Conservation (phyloP, 2,888 invertebrate species). For the Trissolcus japonicus region DNA sequence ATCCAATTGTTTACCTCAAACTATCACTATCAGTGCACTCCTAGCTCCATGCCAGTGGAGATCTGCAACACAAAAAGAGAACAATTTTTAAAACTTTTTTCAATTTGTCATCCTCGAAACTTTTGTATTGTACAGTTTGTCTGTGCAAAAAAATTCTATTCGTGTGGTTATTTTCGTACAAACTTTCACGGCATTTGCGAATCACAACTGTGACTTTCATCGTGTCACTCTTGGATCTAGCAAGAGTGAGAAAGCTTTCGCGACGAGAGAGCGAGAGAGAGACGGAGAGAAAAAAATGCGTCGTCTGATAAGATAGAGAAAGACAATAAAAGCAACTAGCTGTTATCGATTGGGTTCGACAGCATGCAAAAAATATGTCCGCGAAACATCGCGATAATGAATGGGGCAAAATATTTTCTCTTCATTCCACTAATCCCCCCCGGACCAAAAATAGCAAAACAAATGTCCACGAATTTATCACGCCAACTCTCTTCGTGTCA, state of each 20-base stretch:
- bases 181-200: slow-evolving; percentile 9
- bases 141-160: slow-evolving; percentile 3
- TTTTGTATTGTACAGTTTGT: background rate
- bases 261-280: background rate
- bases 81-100: background rate
- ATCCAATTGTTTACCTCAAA: slow-evolving; percentile 66
- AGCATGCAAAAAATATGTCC: slow-evolving; percentile 8
- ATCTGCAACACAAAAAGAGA: slow-evolving; percentile 68
- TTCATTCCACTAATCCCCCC: background rate
- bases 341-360: slow-evolving; percentile 32
- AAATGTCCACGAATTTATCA: slow-evolving; percentile 41
- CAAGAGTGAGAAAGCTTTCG: background rate
- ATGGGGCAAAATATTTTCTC: background rate
- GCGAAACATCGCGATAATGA: background rate
- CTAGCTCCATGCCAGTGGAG: slow-evolving; percentile 77
- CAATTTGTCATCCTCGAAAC: background rate
- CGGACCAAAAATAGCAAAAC: slow-evolving; percentile 22
- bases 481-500: slow-evolving; percentile 12
- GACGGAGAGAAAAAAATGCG: slow-evolving; percentile 4
- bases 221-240: slow-evolving; percentile 13
- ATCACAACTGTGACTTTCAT: slow-evolving; percentile 19
- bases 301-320: slow-evolving; percentile 28
- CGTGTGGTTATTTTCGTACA: slow-evolving; percentile 20
- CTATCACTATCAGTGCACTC: slow-evolving; percentile 76
- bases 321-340: slow-evolving; percentile 18